Conservation (phyloP, 2,797 vertebrate species). For the Hippopotamyrus pictus region DNA sequence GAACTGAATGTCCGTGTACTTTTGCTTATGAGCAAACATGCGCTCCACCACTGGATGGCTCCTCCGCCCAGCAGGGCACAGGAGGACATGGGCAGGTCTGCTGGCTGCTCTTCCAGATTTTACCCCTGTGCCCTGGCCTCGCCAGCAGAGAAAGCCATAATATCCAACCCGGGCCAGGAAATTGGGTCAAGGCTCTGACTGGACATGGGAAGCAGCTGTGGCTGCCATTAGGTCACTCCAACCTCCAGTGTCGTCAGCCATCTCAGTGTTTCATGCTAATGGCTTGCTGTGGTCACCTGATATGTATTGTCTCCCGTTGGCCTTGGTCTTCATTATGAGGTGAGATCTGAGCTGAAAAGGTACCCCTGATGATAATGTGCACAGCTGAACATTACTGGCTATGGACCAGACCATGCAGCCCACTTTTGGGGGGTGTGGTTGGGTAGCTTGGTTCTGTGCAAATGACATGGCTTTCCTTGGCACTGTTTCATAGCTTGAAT, state of each 20-base stretch:
- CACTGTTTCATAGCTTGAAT: neutral
- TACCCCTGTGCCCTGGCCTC: neutral
- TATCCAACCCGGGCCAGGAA: constrained; percentile 11
- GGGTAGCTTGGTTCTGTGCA: neutral
- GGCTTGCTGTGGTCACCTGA: constrained; percentile 34
- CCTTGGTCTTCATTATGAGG: constrained; percentile 24
- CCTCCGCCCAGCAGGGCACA: neutral
- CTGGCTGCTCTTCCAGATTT: neutral
- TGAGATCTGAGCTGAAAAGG: constrained; percentile 24
- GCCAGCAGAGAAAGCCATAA: constrained; percentile 1
- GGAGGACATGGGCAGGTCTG: neutral
- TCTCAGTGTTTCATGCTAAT: constrained; percentile 42
- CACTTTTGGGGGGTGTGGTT: neutral
- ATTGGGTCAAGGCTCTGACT: neutral
- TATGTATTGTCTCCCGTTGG: constrained; percentile 24
- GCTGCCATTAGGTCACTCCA: constrained; percentile 30
- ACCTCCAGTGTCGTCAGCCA: constrained; percentile 19
- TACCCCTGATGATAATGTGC: constrained; percentile 11
- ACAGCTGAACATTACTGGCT: neutral
- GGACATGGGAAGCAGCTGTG: constrained; percentile 13
- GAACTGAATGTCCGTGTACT: constrained; percentile 13
- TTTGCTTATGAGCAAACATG: neutral
- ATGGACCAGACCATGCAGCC: neutral
- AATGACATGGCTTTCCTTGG: neutral
- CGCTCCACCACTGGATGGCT: neutral